Conservation (phyloP, 2,888 invertebrate genomes). For the Salpingus planirostris region DNA sequence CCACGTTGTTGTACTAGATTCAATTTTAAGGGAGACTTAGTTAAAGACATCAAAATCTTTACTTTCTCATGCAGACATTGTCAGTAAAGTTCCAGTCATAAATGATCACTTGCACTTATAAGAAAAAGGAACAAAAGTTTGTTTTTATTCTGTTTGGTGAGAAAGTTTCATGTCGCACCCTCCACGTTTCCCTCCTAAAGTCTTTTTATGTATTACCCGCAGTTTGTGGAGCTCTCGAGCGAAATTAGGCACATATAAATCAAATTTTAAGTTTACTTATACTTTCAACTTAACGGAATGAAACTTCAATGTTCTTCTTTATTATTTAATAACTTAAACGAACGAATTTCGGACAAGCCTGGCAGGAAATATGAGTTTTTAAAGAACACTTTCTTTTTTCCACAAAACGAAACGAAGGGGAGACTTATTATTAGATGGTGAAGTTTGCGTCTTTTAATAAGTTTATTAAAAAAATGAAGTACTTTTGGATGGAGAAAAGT, state of each 20-base stretch:
- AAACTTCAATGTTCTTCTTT: constrained; percentile 12
- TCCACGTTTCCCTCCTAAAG: too few species aligned
- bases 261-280: constrained; percentile 11
- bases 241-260: constrained; percentile 11
- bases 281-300: constrained; percentile 7
- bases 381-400: constrained; percentile 2
- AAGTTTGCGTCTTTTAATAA: background rate
- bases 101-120: too few species aligned
- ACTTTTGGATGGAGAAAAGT: too few species aligned
- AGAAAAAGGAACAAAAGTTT: too few species aligned
- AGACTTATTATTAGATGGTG: constrained; percentile 2
- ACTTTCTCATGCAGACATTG: too few species aligned
- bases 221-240: constrained; percentile 7
- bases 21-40: too few species aligned
- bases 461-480: constrained; percentile 2
- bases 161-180: too few species aligned
- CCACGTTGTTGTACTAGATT: too few species aligned
- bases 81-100: too few species aligned
- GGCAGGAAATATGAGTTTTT: constrained; percentile 4
- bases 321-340: constrained; percentile 11
- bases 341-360: constrained; percentile 7
- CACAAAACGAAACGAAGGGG: too few species aligned
- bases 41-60: too few species aligned
- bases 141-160: too few species aligned
- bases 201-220: background rate